These are phyloP conservation scores for Daphoenositta chrysoptera DNA, from an alignment of 2,113 vertebrate species.

Conservation along the genomic window DNA sequence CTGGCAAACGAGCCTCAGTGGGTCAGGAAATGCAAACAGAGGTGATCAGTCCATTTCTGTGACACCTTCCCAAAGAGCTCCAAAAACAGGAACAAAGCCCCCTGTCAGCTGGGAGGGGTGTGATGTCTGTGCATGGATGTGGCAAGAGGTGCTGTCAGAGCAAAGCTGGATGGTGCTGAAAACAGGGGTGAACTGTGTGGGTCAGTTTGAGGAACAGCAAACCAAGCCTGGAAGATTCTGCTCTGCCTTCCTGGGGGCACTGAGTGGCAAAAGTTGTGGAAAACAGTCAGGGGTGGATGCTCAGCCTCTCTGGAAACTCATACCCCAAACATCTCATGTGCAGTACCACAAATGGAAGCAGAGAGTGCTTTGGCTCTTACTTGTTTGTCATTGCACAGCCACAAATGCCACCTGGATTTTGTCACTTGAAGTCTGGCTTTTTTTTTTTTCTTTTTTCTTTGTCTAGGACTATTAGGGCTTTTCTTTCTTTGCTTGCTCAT, in stretches of 20 bases:
- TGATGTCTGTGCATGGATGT: too few species aligned
- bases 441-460: background rate
- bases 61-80: background rate
- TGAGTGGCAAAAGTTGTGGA: background rate
- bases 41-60: background rate
- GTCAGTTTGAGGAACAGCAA: background rate
- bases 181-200: background rate
- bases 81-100: accelerated
- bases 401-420: background rate
- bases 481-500: background rate
- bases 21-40: background rate
- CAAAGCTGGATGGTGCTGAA: background rate
- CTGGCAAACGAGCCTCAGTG: background rate
- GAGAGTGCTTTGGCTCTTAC: background rate
- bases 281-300: background rate
- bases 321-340: background rate
- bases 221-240: background rate
- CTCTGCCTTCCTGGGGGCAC: background rate
- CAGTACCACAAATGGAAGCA: background rate
- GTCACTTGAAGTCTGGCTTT: background rate
- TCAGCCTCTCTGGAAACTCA: background rate
- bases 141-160: background rate
- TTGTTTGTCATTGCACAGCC: background rate
- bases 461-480: background rate
- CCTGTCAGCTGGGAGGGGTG: background rate